Conservation (phyloP, 1,140 invertebrate species). For the Tribolium madens region DNA sequence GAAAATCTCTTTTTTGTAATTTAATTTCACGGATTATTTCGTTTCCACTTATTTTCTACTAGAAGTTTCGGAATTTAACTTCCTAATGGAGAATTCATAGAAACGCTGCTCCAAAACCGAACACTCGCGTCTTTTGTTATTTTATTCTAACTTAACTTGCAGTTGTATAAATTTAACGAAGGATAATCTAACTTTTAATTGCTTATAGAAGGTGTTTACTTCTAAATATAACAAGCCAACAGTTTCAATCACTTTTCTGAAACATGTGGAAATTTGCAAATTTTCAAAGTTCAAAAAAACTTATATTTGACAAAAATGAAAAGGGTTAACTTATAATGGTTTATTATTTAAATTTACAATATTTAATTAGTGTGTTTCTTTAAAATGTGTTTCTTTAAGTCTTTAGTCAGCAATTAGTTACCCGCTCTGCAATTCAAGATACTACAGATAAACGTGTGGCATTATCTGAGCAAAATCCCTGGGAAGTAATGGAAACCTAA, state of each 20-base stretch:
- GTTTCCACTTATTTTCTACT: slow-evolving; percentile 28
- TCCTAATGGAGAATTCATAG: slow-evolving; percentile 37
- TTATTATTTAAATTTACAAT: too few relatives aligned
- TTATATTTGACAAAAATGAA: too few relatives aligned
- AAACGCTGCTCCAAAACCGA: slow-evolving; percentile 9
- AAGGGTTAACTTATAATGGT: too few relatives aligned
- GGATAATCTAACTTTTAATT: slow-evolving; percentile 32
- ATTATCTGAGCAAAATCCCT: slow-evolving; percentile 51
- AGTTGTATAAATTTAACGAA: neutral
- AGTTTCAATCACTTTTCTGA: neutral
- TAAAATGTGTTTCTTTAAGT: neutral
- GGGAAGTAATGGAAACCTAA: slow-evolving; percentile 52
- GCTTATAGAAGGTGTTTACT: neutral
- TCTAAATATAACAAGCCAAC: neutral
- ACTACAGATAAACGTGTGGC: slow-evolving; percentile 29
- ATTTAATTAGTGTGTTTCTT: neutral
- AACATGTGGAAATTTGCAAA: neutral
- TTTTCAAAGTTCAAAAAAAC: too few relatives aligned
- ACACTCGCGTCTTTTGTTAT: slow-evolving; percentile 8
- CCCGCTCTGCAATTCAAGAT: slow-evolving; percentile 11
- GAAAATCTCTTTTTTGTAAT: slow-evolving; percentile 41
- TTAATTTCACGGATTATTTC: slow-evolving; percentile 35
- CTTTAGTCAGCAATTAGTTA: slow-evolving; percentile 33
- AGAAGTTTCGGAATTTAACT: slow-evolving; percentile 35
- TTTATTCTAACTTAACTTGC: neutral